Evolutionary conservation across 2,113 vertebrate genomes (phyloP).

Genomic region (Eulemur macaco): DNA sequence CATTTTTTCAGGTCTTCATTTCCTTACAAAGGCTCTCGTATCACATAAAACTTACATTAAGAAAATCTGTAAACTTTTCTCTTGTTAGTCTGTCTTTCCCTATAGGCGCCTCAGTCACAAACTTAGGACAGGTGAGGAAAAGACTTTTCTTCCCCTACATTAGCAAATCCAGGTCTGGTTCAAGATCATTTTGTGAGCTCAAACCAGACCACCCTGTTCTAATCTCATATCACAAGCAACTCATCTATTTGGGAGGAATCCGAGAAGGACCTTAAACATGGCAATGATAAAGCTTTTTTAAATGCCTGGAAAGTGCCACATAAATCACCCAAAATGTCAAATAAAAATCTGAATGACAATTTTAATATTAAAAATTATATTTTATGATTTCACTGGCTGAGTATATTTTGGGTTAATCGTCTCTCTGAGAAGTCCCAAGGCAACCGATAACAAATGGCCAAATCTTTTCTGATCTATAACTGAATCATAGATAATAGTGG

Average conservation of each 20-base stretch:
- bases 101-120: neutral
- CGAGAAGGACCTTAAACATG: neutral
- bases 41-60: neutral
- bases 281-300: neutral
- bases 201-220: neutral
- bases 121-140: neutral
- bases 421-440: neutral
- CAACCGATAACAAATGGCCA: neutral
- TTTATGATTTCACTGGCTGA: neutral
- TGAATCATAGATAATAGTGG: neutral
- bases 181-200: neutral
- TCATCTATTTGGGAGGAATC: neutral
- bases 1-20: neutral
- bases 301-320: neutral
- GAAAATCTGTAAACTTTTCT: neutral
- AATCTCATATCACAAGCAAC: neutral
- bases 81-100: neutral
- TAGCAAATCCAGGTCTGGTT: neutral
- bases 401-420: neutral
- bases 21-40: neutral
- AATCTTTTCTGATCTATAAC: neutral
- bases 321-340: conserved; percentile 31
- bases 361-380: conserved; percentile 44
- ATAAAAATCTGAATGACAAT: neutral
- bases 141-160: neutral